These are phyloP conservation scores for Drosophila rellima DNA, from an alignment of 2,888 invertebrate genomes.

Conservation along the genomic window DNA sequence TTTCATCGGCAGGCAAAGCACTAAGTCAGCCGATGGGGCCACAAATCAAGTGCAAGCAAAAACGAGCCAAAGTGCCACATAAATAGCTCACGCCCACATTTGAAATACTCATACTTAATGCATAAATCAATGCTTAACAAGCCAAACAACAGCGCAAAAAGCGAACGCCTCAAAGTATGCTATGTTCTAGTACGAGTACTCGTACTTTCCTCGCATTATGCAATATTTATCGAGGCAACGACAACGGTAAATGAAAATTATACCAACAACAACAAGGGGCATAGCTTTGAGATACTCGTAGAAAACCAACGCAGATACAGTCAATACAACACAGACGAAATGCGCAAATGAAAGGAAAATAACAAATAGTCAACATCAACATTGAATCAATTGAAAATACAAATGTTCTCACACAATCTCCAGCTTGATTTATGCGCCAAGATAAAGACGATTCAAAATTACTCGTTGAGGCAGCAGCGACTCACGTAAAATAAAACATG, in stretches of 20 bases:
- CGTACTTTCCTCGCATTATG: slow-evolving; percentile 50
- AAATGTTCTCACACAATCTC: slow-evolving; percentile 28
- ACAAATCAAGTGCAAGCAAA: slow-evolving; percentile 64
- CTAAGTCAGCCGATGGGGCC: slow-evolving; percentile 33
- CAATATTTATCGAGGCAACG: slow-evolving; percentile 52
- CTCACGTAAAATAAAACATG: no score
- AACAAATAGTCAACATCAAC: slow-evolving; percentile 36
- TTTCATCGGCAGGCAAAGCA: slow-evolving; percentile 45
- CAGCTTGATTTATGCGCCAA: slow-evolving; percentile 49
- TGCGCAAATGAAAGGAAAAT: slow-evolving; percentile 25
- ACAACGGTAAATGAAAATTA: slow-evolving; percentile 25
- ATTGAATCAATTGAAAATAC: slow-evolving; percentile 56
- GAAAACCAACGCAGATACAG: neutral
- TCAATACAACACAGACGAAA: slow-evolving; percentile 14
- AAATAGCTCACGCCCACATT: slow-evolving; percentile 65
- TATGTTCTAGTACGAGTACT: slow-evolving; percentile 7
- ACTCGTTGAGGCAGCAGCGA: neutral
- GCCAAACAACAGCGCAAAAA: slow-evolving; percentile 27
- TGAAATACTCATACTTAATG: slow-evolving; percentile 46
- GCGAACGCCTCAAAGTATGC: slow-evolving; percentile 41
- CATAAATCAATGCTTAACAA: slow-evolving; percentile 71
- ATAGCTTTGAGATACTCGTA: slow-evolving; percentile 2
- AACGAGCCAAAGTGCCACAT: slow-evolving; percentile 57
- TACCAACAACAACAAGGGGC: neutral
- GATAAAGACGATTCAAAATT: neutral